These are phyloP conservation scores for Drosophila hydei DNA, from an alignment of 1,140 invertebrate genomes.

Conservation along the genomic window DNA sequence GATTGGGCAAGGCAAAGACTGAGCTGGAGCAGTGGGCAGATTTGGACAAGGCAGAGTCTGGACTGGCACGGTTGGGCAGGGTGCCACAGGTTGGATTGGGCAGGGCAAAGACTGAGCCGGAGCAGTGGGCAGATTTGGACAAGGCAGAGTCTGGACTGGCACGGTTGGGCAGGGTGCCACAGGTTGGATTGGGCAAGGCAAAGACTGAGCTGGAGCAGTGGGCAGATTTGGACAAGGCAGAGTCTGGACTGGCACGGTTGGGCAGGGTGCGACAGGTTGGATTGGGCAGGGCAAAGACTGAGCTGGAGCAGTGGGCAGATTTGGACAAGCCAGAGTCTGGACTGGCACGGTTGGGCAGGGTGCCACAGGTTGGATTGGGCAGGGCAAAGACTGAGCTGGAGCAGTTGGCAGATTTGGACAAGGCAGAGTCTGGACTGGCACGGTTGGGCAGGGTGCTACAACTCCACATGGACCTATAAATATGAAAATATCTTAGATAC, in stretches of 20 bases:
- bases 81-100: background rate
- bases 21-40: background rate
- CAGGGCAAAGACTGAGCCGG: background rate
- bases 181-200: background rate
- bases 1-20: background rate
- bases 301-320: background rate
- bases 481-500: background rate
- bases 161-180: background rate
- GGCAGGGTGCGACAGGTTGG: background rate
- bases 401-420: background rate
- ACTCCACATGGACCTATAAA: slow-evolving; percentile 12
- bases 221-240: background rate
- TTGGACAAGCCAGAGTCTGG: slow-evolving; percentile 12
- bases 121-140: background rate
- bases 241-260: background rate
- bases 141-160: background rate
- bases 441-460: slow-evolving; percentile 3
- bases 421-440: slow-evolving; percentile 3
- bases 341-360: slow-evolving; percentile 3
- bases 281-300: background rate
- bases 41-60: background rate
- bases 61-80: slow-evolving; percentile 12
- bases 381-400: background rate
- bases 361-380: slow-evolving; percentile 3
- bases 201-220: background rate